Evolutionary conservation across 1,140 invertebrate species (phyloP), one percentile per base, ranked within the genome.

Genomic region (Neodiprion fabricii): DNA sequence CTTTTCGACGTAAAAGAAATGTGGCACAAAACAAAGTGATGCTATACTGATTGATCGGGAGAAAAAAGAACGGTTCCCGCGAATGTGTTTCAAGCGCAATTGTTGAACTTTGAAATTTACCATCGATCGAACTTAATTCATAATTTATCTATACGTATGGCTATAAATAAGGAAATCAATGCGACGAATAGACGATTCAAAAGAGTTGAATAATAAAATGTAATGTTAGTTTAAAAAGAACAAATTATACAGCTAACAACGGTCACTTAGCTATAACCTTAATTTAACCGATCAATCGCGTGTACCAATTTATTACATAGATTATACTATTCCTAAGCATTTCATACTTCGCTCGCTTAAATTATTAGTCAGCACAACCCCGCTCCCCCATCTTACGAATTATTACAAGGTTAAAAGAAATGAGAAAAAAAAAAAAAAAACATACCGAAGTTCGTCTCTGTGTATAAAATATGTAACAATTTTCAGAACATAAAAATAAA

Each of bases 261-360:
- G 11, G 67, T 23, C 53, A 67, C 81, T 82, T 82, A 82, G 76
- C 53, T 5, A 40, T 80, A 82, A 78, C 78, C 81, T 82, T 82
- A 82, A 79, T 81, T 76, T 61, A 61, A 61, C 53, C 53, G 53
- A 61, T 61, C 28, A 40, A 61, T 61, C 28, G 28, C 28, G 28
- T 40, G 5, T 40, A 40, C 28, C 2, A 40, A 40, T 40, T 40
- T 5, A 40, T 40, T 40, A 40, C 5, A 40, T 40, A 40, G 28
- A 40, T 40, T 40, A 40, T 5, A 40, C 28, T 40, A 40, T 40
- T 40, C 28, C 28, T 40, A 40, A 1, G 28, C 28, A 40, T 40
- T 40, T 61, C 1, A 40, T 40, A 40, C 28, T 40, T 40, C 28
- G 28, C 28, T 40, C 28, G 28, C 28, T 40, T 40, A 40, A 3